Evolutionary conservation across 2,113 vertebrate genomes (phyloP).

Genomic region (Varanus komodoensis): DNA sequence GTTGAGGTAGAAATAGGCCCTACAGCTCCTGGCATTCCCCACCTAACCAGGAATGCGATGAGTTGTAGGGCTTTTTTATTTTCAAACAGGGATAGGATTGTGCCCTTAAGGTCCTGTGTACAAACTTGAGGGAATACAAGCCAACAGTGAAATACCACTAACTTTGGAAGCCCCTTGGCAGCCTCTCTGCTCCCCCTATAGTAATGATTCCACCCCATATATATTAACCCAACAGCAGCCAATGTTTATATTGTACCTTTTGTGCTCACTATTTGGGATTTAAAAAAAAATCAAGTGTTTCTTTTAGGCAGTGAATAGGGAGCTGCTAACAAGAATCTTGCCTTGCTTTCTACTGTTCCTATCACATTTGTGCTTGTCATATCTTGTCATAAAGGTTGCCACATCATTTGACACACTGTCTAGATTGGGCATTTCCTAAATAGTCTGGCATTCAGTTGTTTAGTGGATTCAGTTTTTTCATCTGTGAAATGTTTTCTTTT

Average conservation of each 20-base stretch:
- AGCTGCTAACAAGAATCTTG: not conserved
- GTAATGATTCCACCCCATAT: not conserved
- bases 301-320: not conserved
- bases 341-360: no score
- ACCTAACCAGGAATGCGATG: no score
- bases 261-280: not conserved
- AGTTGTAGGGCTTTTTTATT: no score
- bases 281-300: not conserved
- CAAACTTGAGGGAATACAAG: not conserved
- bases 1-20: no score
- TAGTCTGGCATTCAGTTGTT: not conserved
- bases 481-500: not conserved
- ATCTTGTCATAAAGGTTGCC: not conserved
- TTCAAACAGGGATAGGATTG: no score
- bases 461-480: not conserved
- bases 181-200: not conserved
- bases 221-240: not conserved
- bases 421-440: not conserved
- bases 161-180: not conserved
- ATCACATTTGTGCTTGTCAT: not conserved
- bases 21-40: no score
- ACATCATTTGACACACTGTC: not conserved
- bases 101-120: not conserved
- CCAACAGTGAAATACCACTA: not conserved
- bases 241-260: not conserved